Base-by-base conservation (phyloP, 1,140 invertebrate genomes). In the Leptoteleia sp. region DNA sequence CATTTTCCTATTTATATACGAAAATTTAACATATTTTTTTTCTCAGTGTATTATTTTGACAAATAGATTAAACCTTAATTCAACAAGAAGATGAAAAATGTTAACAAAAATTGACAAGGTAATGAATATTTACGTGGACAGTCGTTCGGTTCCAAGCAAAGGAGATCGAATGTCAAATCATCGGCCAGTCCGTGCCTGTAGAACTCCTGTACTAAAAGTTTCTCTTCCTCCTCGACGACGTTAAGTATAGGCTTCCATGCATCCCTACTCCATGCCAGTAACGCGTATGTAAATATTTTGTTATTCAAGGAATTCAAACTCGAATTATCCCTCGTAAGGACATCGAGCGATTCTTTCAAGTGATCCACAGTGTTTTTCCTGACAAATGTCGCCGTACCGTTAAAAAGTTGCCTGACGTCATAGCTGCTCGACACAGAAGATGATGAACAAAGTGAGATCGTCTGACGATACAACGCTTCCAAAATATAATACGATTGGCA, bases 281-380 rank as follows among this genome's bases (percentile, higher is more conserved):
- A 54, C 19, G 81, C 80, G 37, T 89, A 89, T 1, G 85, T 85
- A 70, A 87, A 89, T 76, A 89, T 88, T 45, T 89, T 89, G 42
- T 88, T 89, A 52, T 88, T 88, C 19, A 82, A 83, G 1, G 67
- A 76, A 75, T 88, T 87, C 48, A 88, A 81, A 25, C 79, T 87
- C n/a, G 82, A 82, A 72, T 88, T 87, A 42, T 86, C 85, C 45
- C 76, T 75, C n/a, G 68, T 83, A 13, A 89, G 50, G 15, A 89
- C 82, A 19, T 83, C 79, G 12, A 89, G 48, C 0, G 86, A 88
- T 79, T 89, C 88, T 35, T 85, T 84, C 11, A 89, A 43, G 37
- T 72, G 82, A 29, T 87, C 84, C 6, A 88, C 62, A 1, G 84
- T 82, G 6, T 79, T 82, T 43, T 84, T 79, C 8, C 61, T 67